phyloP scores from a whole-genome alignment of 2,797 vertebrate species.

The Arctocebus calabarensis region DNA sequence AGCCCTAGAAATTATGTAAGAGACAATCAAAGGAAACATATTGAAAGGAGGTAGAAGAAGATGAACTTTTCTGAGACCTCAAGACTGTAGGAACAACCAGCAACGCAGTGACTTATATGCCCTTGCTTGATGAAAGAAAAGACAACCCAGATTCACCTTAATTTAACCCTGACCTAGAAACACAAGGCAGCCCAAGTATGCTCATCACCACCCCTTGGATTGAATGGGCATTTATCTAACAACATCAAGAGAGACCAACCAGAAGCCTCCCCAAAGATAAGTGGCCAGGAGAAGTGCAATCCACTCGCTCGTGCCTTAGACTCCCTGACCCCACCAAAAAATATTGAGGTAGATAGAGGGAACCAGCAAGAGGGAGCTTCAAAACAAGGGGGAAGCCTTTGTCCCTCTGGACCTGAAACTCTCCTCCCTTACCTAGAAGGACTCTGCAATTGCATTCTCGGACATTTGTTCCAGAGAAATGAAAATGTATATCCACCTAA shows the following conservation, averaged over 20 bases:
- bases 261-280: neutral
- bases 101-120: neutral
- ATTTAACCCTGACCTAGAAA: neutral
- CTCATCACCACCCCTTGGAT: neutral
- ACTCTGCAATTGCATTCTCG: neutral
- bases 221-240: neutral
- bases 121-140: neutral
- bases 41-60: neutral
- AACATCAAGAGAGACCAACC: neutral
- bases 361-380: neutral
- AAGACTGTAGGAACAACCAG: neutral
- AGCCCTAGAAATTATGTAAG: neutral
- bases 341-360: neutral
- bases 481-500: neutral
- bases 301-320: neutral
- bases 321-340: neutral
- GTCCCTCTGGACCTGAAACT: neutral
- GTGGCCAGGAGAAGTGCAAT: neutral
- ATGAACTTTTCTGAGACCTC: conserved; percentile 30
- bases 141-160: neutral
- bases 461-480: conserved; percentile 39
- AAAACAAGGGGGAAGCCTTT: conserved; percentile 31
- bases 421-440: neutral
- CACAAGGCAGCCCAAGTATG: neutral
- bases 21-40: neutral